Conservation (phyloP, 2,113 vertebrate genomes). For the Diphyllodes magnificus region DNA sequence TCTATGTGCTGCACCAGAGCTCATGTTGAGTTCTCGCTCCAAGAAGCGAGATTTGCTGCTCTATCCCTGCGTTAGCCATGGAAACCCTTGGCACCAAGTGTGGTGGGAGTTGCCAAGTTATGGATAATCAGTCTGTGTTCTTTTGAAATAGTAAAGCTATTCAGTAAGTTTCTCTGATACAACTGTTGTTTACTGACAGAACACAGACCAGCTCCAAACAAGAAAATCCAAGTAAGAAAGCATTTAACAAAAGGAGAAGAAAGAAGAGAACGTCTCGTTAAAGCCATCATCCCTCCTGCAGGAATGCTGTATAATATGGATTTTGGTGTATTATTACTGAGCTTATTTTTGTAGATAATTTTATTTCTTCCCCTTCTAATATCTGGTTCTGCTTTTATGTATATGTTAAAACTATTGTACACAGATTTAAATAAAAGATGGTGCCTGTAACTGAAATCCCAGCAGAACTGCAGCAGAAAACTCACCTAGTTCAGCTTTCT, state of each 20-base stretch:
- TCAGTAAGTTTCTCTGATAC: neutral
- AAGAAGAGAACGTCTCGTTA: constrained; percentile 65
- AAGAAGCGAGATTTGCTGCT: neutral
- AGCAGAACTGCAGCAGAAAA: neutral
- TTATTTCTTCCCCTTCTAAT: neutral
- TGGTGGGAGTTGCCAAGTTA: neutral
- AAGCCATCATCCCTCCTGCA: neutral
- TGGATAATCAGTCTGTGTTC: fast-evolving
- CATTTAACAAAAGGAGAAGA: constrained; percentile 64
- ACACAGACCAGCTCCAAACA: constrained; percentile 30
- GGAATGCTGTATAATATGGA: neutral
- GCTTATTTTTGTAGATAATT: constrained; percentile 21
- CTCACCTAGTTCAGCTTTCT: neutral
- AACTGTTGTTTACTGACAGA: constrained; percentile 54
- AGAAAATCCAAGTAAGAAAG: constrained; percentile 63
- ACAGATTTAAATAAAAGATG: neutral
- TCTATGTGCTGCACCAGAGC: fast-evolving
- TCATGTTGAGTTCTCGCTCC: neutral
- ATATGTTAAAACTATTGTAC: neutral
- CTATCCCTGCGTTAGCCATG: neutral
- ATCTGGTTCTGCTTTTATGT: neutral
- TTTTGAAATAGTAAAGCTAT: neutral
- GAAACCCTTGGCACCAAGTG: neutral
- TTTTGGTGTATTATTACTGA: neutral
- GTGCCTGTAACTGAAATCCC: neutral